Conservation (phyloP, 2,888 invertebrate species). For the Acrobasis consociella region DNA sequence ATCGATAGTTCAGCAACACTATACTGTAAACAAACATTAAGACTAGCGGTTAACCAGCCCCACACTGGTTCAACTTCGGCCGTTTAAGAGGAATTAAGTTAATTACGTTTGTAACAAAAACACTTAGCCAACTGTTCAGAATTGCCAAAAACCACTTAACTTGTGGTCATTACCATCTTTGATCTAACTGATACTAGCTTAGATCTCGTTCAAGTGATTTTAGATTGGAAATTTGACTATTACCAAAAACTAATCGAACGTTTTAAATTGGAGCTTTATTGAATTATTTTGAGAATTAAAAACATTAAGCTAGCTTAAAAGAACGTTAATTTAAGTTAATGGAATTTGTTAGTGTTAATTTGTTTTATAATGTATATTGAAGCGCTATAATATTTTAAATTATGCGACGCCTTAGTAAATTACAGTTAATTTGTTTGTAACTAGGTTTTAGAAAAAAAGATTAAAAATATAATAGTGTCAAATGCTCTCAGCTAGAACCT, state of each 20-base stretch:
- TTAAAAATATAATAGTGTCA: too few species aligned
- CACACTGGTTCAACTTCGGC: slow-evolving; percentile 8
- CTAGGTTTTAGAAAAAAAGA: not conserved
- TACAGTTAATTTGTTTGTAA: not conserved
- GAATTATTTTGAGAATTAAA: not conserved
- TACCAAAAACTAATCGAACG: slow-evolving; percentile 2
- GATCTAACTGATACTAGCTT: not conserved
- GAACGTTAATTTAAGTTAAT: not conserved
- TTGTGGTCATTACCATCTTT: not conserved
- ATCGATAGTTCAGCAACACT: not conserved
- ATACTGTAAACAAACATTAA: slow-evolving; percentile 1
- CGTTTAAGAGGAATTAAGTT: slow-evolving; percentile 10
- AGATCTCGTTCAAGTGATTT: slow-evolving; percentile 1
- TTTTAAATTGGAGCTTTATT: not conserved
- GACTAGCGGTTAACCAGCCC: not conserved
- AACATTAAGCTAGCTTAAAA: not conserved
- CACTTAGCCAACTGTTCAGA: slow-evolving; percentile 9
- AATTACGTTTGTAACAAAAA: slow-evolving; percentile 16
- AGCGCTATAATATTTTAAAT: not conserved
- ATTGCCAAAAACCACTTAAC: not conserved
- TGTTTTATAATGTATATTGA: not conserved
- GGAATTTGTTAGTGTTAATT: not conserved
- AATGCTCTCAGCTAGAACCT: too few species aligned
- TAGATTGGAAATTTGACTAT: slow-evolving; percentile 6
- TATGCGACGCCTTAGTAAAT: not conserved